These are phyloP conservation scores for Perodicticus potto DNA, from an alignment of 2,797 vertebrate species.

Conservation along the genomic window DNA sequence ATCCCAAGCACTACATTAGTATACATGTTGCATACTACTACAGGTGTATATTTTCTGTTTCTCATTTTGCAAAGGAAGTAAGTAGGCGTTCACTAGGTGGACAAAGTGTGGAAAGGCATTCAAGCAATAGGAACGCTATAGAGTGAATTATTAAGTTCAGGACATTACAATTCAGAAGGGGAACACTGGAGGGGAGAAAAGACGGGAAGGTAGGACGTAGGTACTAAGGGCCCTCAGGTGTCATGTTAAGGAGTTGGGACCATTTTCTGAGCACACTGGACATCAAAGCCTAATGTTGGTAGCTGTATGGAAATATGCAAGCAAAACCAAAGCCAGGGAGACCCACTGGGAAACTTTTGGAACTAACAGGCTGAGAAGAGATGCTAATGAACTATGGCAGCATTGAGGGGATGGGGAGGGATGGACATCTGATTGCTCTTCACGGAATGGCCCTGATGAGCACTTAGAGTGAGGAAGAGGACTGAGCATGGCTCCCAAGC, in stretches of 20 bases:
- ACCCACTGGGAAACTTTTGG: neutral
- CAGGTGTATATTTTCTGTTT: neutral
- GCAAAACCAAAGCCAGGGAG: neutral
- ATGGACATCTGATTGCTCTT: too few relatives aligned
- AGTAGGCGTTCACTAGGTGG: neutral
- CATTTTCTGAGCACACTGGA: neutral
- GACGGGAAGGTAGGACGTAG: neutral
- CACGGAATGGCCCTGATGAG: neutral
- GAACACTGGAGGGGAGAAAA: accelerated
- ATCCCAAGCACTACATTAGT: neutral
- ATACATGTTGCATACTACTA: accelerated
- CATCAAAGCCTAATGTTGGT: neutral
- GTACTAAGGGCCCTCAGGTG: neutral
- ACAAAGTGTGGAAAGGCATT: neutral
- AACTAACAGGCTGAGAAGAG: neutral
- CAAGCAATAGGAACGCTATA: accelerated
- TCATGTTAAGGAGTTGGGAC: neutral
- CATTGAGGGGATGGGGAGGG: neutral
- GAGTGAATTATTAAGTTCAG: neutral
- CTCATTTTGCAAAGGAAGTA: neutral
- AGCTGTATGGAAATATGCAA: neutral
- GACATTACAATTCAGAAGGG: accelerated
- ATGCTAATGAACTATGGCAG: neutral
- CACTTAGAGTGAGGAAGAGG: neutral
- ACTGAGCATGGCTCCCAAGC: neutral